Evolutionary conservation across 1,140 invertebrate species (phyloP).

Genomic region (Hycleus phaleratus): DNA sequence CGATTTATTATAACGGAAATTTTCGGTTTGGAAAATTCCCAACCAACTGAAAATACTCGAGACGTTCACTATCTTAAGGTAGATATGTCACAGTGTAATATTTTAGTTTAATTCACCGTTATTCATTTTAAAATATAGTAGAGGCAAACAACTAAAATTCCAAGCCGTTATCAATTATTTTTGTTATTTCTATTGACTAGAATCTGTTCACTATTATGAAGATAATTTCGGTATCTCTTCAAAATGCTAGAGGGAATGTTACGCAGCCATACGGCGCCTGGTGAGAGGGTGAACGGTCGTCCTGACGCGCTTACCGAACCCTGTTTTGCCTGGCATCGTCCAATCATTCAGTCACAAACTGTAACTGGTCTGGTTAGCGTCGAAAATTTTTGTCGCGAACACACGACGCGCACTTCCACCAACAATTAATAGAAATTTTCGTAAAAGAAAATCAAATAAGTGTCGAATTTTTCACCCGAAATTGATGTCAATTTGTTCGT

Average conservation of each 20-base stretch:
- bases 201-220: conserved; percentile 2
- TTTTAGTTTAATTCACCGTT: too few species aligned
- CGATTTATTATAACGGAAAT: too few species aligned
- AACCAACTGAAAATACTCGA: too few species aligned
- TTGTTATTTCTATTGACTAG: background rate
- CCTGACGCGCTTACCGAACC: conserved; percentile 6
- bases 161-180: background rate
- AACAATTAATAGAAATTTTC: too few species aligned
- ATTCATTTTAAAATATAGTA: too few species aligned
- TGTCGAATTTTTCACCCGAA: too few species aligned
- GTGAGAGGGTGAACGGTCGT: conserved; percentile 18
- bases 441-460: too few species aligned
- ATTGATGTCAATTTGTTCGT: too few species aligned
- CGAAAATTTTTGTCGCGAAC: background rate
- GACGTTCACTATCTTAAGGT: too few species aligned
- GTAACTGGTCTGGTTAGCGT: conserved; percentile 8
- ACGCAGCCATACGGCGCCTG: conserved; percentile 19
- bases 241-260: conserved; percentile 1
- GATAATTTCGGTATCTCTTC: background rate
- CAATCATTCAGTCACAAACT: conserved; percentile 6
- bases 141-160: too few species aligned
- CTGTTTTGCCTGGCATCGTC: conserved; percentile 6
- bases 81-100: too few species aligned
- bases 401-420: background rate
- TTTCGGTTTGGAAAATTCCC: too few species aligned